Conservation (phyloP, 2,113 vertebrate genomes). For the Festucalex cinctus region DNA sequence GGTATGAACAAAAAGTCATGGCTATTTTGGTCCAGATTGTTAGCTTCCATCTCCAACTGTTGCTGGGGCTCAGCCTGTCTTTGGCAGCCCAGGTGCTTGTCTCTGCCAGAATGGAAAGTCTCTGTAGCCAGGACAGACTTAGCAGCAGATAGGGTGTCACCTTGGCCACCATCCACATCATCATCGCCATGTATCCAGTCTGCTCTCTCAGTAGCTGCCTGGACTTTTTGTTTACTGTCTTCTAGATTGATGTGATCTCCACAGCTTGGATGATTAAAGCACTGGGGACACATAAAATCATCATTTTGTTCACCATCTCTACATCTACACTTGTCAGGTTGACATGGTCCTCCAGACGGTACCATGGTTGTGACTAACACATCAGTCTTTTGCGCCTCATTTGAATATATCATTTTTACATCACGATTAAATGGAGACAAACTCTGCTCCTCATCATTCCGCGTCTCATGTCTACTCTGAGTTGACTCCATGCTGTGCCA, state of each 20-base stretch:
- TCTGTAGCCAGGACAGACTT: constrained; percentile 43
- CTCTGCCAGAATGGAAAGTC: constrained; percentile 34
- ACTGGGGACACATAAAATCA: background rate
- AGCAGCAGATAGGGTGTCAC: constrained; percentile 33
- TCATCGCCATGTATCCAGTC: background rate
- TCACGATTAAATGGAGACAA: constrained; percentile 11
- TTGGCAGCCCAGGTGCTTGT: constrained; percentile 29
- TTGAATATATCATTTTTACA: constrained; percentile 10
- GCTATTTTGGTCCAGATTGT: constrained; percentile 16
- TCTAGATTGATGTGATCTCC: constrained; percentile 22
- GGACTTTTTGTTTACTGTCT: constrained; percentile 26
- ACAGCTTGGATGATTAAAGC: background rate
- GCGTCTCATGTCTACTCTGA: constrained; percentile 40
- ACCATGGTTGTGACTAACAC: constrained; percentile 4
- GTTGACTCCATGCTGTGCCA: constrained; percentile 41
- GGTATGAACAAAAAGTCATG: constrained; percentile 4
- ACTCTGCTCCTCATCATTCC: constrained; percentile 50
- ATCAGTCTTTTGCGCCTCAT: constrained; percentile 13
- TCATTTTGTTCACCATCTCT: background rate
- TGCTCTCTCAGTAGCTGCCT: constrained; percentile 12
- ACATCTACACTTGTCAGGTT: background rate
- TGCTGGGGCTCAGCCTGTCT: constrained; percentile 40
- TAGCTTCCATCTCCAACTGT: constrained; percentile 40
- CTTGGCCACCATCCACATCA: constrained; percentile 36
- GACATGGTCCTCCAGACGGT: constrained; percentile 11